Evolutionary conservation across 2,888 invertebrate genomes (phyloP).

Genomic region (Dusona sp.): DNA sequence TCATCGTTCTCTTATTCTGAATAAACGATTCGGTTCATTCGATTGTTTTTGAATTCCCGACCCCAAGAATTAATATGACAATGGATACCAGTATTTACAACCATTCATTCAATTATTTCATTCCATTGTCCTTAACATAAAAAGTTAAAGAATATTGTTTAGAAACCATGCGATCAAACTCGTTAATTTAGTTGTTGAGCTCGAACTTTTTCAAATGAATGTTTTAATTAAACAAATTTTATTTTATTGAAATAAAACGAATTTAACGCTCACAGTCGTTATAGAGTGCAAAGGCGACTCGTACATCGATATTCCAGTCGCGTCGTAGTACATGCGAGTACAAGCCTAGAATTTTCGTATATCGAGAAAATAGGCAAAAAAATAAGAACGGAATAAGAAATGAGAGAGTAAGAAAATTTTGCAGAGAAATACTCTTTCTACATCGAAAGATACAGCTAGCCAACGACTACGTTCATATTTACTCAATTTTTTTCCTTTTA

Average conservation of each 20-base stretch:
- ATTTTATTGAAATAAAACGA: neutral
- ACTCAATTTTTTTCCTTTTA: conserved; percentile 72
- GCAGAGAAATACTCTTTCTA: conserved; percentile 61
- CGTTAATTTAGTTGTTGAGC: too few relatives aligned
- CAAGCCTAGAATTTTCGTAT: conserved; percentile 49
- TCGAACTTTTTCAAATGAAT: too few relatives aligned
- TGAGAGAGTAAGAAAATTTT: conserved; percentile 16
- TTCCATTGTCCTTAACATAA: too few relatives aligned
- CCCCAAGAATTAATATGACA: too few relatives aligned
- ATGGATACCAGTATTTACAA: too few relatives aligned
- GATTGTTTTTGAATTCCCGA: neutral
- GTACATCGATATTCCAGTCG: conserved; percentile 54
- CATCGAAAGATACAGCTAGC: conserved; percentile 56
- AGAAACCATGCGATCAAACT: too few relatives aligned
- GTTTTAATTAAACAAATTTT: neutral
- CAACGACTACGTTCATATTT: conserved; percentile 71
- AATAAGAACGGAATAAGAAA: conserved; percentile 35
- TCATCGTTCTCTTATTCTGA: too few relatives aligned
- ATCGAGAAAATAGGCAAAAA: conserved; percentile 25
- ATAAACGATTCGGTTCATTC: neutral
- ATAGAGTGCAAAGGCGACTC: neutral
- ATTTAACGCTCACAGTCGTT: conserved; percentile 6
- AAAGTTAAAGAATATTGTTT: too few relatives aligned
- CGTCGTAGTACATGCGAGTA: conserved; percentile 47
- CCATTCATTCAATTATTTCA: too few relatives aligned